Evolutionary conservation across 2,888 invertebrate genomes (phyloP).

Genomic region (Meloe dianella): DNA sequence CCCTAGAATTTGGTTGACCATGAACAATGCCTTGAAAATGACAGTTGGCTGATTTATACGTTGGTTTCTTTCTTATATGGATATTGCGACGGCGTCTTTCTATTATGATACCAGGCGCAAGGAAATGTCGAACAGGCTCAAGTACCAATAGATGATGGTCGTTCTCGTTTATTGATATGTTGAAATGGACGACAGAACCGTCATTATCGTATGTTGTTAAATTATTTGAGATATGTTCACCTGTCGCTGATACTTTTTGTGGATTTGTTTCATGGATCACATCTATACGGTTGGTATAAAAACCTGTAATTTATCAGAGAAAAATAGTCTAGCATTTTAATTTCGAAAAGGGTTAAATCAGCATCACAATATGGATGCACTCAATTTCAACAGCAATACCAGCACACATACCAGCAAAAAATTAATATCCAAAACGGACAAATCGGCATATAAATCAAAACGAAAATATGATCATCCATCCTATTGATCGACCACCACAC

Average conservation of each 20-base stretch:
- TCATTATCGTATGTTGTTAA: constrained; percentile 64
- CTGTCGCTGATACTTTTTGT: constrained; percentile 66
- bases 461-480: background rate
- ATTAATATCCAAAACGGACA: background rate
- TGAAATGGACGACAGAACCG: constrained; percentile 63
- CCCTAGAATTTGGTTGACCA: constrained; percentile 72
- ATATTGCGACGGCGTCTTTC: constrained; percentile 69
- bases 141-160: constrained; percentile 55
- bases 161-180: constrained; percentile 57
- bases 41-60: constrained; percentile 66
- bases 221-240: constrained; percentile 53
- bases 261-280: constrained; percentile 65
- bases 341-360: background rate
- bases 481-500: background rate
- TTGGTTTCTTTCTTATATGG: constrained; percentile 63
- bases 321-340: background rate
- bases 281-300: constrained; percentile 59
- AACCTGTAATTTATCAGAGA: constrained; percentile 52
- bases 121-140: constrained; percentile 68
- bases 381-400: background rate
- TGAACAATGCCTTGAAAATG: constrained; percentile 80
- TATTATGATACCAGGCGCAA: constrained; percentile 73
- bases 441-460: background rate
- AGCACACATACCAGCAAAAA: background rate
- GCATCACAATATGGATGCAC: background rate